Percentiles rank a stretch among this genome's conserved stretches.
Evolutionary conservation across 1,140 invertebrate species (phyloP).

Genomic region (Nasonia vitripennis): DNA sequence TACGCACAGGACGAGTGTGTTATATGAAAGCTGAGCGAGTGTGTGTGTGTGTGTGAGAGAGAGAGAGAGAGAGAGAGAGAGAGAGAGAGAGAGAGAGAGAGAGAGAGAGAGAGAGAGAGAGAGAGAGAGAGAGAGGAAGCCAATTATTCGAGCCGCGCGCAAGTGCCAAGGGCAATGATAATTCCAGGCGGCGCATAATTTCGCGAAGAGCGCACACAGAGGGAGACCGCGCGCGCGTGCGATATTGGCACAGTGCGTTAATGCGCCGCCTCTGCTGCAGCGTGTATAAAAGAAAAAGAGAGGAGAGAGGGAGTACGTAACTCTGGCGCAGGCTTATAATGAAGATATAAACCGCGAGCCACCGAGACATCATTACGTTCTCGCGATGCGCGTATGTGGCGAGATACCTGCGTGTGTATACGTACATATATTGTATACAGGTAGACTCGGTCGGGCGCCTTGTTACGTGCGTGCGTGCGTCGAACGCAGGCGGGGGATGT

Average conservation of each 20-base stretch:
- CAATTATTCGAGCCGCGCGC: constrained; percentile 66
- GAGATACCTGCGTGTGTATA: constrained; percentile 49
- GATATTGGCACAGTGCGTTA: constrained; percentile 41
- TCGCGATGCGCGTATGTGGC: constrained; percentile 50
- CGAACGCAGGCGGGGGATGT: constrained; percentile 36
- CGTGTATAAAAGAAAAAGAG: neutral
- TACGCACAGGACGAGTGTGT: neutral
- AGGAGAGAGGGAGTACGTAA: constrained; percentile 65
- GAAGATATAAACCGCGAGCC: constrained; percentile 73
- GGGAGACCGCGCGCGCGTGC: neutral
- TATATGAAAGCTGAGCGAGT: no score
- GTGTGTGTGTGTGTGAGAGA: no score
- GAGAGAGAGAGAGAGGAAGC: constrained; percentile 59
- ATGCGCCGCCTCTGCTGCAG: neutral
- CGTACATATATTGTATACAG: constrained; percentile 5
- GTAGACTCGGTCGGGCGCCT: constrained; percentile 41
- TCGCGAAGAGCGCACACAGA: constrained; percentile 58
- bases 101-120: constrained; percentile 44
- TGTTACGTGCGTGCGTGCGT: constrained; percentile 50
- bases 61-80: constrained; percentile 47
- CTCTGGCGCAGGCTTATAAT: constrained; percentile 68
- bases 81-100: constrained; percentile 46
- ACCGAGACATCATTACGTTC: constrained; percentile 73
- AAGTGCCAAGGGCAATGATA: constrained; percentile 67
- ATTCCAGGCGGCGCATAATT: constrained; percentile 69